phyloP scores from a whole-genome alignment of 2,797 vertebrate species.

The Ammospiza maritima region DNA sequence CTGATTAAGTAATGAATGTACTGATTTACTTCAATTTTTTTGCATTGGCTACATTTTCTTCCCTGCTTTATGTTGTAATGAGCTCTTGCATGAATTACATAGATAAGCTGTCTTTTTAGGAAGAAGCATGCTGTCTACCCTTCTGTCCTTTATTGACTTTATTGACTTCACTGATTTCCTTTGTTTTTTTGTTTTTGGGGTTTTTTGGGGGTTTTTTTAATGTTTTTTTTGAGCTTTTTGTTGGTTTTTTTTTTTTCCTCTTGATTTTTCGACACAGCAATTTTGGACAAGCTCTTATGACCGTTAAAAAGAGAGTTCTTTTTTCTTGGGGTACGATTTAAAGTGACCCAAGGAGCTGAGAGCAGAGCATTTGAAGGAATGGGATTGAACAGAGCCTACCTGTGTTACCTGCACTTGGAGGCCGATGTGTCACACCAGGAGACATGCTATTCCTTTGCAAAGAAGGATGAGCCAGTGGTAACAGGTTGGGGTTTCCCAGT shows the following conservation, averaged over 20 bases:
- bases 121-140: neutral
- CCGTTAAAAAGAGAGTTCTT: neutral
- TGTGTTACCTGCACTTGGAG: conserved; percentile 96
- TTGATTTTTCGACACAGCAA: neutral
- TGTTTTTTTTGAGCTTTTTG: neutral
- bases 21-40: neutral
- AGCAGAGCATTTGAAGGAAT: neutral
- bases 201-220: neutral
- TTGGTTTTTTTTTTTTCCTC: neutral
- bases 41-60: neutral
- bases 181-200: neutral
- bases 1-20: neutral
- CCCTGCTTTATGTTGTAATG: neutral
- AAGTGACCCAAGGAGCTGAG: neutral
- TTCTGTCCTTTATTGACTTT: conserved; percentile 22
- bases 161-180: conserved; percentile 13
- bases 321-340: neutral
- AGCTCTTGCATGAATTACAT: neutral
- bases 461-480: conserved; percentile 94
- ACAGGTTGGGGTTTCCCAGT: conserved; percentile 96
- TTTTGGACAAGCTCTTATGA: neutral
- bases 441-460: conserved; percentile 99
- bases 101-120: neutral
- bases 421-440: conserved; percentile 97
- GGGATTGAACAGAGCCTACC: conserved; percentile 63